phyloP scores from a whole-genome alignment of 2,797 vertebrate genomes.

The Gymnopithys bicolor region DNA sequence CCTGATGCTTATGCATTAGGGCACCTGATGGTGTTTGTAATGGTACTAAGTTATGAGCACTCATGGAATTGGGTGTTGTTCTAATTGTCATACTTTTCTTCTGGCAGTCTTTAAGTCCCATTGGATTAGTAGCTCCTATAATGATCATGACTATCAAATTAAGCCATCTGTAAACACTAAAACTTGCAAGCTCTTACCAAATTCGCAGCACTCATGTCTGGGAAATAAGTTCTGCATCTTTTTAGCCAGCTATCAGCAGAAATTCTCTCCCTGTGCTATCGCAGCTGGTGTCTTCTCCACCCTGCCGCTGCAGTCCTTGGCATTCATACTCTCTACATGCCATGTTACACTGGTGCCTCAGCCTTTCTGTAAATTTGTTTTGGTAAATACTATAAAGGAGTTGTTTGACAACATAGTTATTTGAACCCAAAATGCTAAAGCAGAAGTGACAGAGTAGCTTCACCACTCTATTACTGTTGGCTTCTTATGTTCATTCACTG shows the following conservation, averaged over 20 bases:
- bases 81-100: conserved; percentile 70
- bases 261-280: neutral
- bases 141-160: conserved; percentile 76
- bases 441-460: conserved; percentile 22
- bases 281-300: neutral
- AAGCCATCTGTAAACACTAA: conserved; percentile 80
- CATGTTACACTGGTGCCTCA: neutral
- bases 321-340: neutral
- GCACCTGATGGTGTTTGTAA: conserved; percentile 7
- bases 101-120: conserved; percentile 72
- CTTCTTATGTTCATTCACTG: conserved; percentile 63
- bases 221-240: conserved; percentile 40
- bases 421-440: conserved; percentile 48
- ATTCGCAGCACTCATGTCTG: conserved; percentile 43
- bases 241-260: neutral
- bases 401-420: neutral
- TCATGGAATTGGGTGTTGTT: conserved; percentile 37
- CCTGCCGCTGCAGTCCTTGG: neutral
- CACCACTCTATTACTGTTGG: conserved; percentile 10
- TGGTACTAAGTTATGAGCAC: conserved; percentile 21
- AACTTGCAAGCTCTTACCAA: conserved; percentile 66
- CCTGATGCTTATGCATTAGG: neutral
- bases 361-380: neutral
- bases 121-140: conserved; percentile 75
- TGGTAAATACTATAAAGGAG: conserved; percentile 9